Conservation (phyloP, 2,888 invertebrate species). For the Tetragonisca angustula region DNA sequence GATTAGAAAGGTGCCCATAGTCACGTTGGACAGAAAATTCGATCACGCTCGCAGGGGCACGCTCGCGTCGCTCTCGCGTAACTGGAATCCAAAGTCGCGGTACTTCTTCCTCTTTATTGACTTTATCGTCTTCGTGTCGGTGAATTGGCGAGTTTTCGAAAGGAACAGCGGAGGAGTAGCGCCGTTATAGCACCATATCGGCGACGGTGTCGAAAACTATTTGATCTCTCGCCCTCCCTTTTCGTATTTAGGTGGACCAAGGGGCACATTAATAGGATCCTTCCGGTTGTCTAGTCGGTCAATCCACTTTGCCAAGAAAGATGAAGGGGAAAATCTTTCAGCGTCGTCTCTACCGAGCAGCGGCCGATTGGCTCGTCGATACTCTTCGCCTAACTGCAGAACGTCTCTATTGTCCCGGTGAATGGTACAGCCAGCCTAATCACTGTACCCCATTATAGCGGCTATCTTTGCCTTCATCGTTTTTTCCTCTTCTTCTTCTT, state of each 20-base stretch:
- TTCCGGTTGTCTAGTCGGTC: slow-evolving; percentile 66
- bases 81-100: background rate
- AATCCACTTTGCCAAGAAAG: slow-evolving; percentile 66
- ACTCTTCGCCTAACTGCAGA: slow-evolving; percentile 65
- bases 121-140: background rate
- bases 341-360: background rate
- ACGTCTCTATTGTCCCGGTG: slow-evolving; percentile 73
- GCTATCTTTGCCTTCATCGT: slow-evolving; percentile 38
- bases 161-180: background rate
- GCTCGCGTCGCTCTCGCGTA: too few relatives aligned
- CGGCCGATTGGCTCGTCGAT: slow-evolving; percentile 75
- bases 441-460: slow-evolving; percentile 75
- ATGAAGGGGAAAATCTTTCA: slow-evolving; percentile 63
- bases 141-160: background rate
- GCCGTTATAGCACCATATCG: background rate
- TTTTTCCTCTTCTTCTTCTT: slow-evolving; percentile 15
- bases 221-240: slow-evolving; percentile 21
- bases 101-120: background rate
- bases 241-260: slow-evolving; percentile 22
- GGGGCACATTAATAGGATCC: slow-evolving; percentile 60
- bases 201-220: slow-evolving; percentile 16
- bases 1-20: background rate
- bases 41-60: background rate
- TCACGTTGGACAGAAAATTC: background rate
- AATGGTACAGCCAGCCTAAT: slow-evolving; percentile 76